Percentiles rank a stretch among this genome's conserved stretches.
Conservation (phyloP, 2,888 invertebrate genomes). For the Thymelicus lineola region DNA sequence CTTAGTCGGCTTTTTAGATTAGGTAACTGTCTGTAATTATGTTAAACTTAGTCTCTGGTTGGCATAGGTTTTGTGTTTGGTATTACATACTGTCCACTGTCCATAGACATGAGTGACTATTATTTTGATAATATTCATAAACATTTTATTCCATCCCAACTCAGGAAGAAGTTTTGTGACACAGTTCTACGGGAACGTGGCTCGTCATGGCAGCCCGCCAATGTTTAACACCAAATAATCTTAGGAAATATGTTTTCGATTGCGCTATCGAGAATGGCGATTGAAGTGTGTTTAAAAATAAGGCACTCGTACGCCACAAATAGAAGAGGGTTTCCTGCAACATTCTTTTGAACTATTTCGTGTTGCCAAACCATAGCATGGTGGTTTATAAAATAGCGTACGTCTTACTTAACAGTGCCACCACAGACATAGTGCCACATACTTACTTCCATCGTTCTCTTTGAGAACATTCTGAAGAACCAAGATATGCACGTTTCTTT, state of each 20-base stretch:
- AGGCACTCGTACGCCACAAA: constrained; percentile 11
- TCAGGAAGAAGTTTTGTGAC: constrained; percentile 8
- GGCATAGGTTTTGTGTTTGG: too few relatives aligned
- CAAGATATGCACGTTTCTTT: too few relatives aligned
- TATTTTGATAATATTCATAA: not conserved
- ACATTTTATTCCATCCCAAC: not conserved
- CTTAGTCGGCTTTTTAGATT: too few relatives aligned
- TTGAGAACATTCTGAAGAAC: too few relatives aligned
- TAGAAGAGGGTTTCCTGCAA: constrained; percentile 17
- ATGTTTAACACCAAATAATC: constrained; percentile 39
- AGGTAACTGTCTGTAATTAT: too few relatives aligned
- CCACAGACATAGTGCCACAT: too few relatives aligned
- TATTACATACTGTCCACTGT: too few relatives aligned
- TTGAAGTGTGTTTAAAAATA: constrained; percentile 30
- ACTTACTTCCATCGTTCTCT: too few relatives aligned
- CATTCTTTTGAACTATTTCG: not conserved
- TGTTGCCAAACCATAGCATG: not conserved
- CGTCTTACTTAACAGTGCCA: too few relatives aligned
- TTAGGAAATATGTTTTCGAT: constrained; percentile 31
- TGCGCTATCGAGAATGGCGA: constrained; percentile 23
- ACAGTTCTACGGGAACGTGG: constrained; percentile 9
- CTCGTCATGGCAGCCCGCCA: constrained; percentile 41
- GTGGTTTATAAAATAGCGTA: not conserved
- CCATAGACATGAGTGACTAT: too few relatives aligned
- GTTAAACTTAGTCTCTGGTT: too few relatives aligned